Conservation (phyloP, 2,113 vertebrate species). For the Lasiurus borealis region DNA sequence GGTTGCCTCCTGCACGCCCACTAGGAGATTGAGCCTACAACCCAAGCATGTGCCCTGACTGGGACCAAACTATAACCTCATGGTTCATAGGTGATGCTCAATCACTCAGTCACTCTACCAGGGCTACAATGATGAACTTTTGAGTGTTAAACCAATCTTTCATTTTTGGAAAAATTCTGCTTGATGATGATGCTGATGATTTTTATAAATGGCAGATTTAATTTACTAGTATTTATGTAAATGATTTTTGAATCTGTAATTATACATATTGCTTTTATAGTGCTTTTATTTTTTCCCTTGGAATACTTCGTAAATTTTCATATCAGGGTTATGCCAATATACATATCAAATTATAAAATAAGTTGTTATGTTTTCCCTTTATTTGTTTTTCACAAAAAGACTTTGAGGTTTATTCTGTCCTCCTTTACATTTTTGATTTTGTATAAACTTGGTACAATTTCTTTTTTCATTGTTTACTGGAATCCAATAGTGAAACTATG, state of each 20-base stretch:
- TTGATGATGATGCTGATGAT: not conserved
- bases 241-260: slow-evolving; percentile 5
- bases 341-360: not conserved
- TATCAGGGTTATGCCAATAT: not conserved
- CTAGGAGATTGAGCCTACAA: too few relatives aligned
- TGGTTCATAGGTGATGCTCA: too few relatives aligned
- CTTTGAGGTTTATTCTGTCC: not conserved
- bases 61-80: too few relatives aligned
- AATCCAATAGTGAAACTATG: not conserved
- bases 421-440: not conserved
- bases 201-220: not conserved
- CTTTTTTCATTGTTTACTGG: not conserved
- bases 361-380: not conserved
- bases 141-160: not conserved
- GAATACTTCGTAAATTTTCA: not conserved
- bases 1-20: too few relatives aligned
- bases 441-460: not conserved
- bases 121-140: not conserved
- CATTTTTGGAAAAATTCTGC: not conserved
- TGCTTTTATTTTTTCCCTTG: not conserved
- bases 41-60: too few relatives aligned
- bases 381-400: not conserved
- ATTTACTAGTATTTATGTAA: not conserved
- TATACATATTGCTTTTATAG: not conserved
- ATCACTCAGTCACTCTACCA: too few relatives aligned